phyloP scores from a whole-genome alignment of 92 coral and sea anemone genomes.

The Heteractis magnifica region DNA sequence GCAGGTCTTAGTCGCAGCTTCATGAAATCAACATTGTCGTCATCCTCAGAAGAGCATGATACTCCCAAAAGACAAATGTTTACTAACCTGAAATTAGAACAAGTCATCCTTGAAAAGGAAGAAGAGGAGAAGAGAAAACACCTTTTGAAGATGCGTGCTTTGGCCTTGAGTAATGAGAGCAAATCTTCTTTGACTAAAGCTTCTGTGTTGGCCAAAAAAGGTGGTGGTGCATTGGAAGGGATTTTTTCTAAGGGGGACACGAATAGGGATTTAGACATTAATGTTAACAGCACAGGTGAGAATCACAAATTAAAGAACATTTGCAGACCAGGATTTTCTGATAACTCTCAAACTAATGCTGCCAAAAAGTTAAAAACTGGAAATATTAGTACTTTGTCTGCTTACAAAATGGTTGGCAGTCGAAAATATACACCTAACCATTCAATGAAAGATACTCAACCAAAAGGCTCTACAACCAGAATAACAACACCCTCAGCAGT shows the following conservation, averaged over 20 bases:
- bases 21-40: slow-evolving; percentile 3
- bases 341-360: neutral
- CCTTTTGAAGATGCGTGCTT: neutral
- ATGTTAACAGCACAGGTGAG: neutral
- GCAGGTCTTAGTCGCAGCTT: slow-evolving; percentile 42
- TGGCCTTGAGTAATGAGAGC: neutral
- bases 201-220: neutral
- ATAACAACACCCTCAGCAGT: neutral
- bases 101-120: slow-evolving; percentile 14
- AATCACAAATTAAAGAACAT: neutral
- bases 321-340: neutral
- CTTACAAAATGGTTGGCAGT: no score
- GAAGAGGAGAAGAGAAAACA: neutral
- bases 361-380: neutral
- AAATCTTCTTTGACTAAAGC: neutral
- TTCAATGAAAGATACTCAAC: no score
- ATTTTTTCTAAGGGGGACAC: neutral
- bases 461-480: neutral
- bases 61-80: neutral
- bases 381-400: neutral
- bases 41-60: neutral
- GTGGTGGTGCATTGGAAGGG: neutral
- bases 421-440: no score
- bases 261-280: neutral
- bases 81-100: slow-evolving; percentile 16